Base-by-base conservation (phyloP, 2,113 vertebrate genomes). In the Carassius auratus region DNA sequence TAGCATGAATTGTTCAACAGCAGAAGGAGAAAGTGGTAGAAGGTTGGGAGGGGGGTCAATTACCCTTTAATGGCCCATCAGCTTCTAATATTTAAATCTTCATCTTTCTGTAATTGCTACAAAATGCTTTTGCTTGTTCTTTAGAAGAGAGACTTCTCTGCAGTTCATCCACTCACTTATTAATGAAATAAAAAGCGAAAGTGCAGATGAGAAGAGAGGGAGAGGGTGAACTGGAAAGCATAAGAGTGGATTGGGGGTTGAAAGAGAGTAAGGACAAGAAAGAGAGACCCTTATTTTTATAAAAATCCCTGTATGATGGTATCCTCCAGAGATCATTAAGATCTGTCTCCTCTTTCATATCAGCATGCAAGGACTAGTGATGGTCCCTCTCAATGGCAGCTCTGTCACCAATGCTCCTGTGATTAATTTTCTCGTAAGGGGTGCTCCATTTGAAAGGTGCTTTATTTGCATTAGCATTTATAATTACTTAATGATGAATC, bases 401-500 rank as follows among this genome's bases (percentile, higher is more conserved):
- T 89, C 91, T 93, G 90, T 92, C 92, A 92, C 64, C 30, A 3
- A 8, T 8, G 89, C 93, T 92, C 91, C 92, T 91, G 90, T 92
- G 93, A 94, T 94, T 95, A 93, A 93, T 95, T 93, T 84, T 92
- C 87, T 80, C 74, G 89, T 91, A 88, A 92, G 91, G 91, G 93
- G 91, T 88, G 88, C 92, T 89, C 83, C 88, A 88, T 96, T 95
- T 96, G 94, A 96, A 96, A 96, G 95, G 94, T 95, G 94, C 94
- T 97, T 95, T 97, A 95, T 97, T 97, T 96, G 95, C 95, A 97
- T 98, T 97, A 97, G 95, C 96, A 96, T 97, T 96, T 94, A 95
- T 98, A 98, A 99, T 98, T 96, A 97, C 95, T 96, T 98, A 97
- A 98, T 96, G 96, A 96, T 94, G 94, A 97, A 98, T 98, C 96